phyloP scores from a whole-genome alignment of 2,888 invertebrate genomes.

The Diloba caeruleocephala region DNA sequence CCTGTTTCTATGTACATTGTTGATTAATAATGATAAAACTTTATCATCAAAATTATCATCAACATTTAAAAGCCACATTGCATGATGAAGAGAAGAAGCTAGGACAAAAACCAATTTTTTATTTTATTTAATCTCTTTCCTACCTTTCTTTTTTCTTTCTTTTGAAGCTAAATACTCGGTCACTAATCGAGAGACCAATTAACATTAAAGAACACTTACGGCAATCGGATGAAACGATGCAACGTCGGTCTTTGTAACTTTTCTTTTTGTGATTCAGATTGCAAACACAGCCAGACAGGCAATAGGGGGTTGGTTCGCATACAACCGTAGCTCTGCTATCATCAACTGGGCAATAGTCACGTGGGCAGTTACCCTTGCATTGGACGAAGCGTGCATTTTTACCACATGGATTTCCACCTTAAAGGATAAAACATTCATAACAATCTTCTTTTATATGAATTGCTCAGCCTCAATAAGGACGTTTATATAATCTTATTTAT shows the following conservation, averaged over 20 bases:
- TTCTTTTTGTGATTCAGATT: conserved; percentile 21
- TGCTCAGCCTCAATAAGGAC: too few relatives aligned
- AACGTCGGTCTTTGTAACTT: conserved; percentile 36
- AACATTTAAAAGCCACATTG: too few relatives aligned
- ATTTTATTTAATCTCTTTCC: too few relatives aligned
- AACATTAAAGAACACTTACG: conserved; percentile 13
- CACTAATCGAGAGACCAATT: too few relatives aligned
- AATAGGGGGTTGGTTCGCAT: conserved; percentile 52
- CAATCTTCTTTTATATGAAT: neutral
- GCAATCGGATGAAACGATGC: conserved; percentile 40
- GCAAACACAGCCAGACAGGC: conserved; percentile 51
- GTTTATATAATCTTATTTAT: too few relatives aligned
- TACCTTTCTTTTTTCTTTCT: too few relatives aligned
- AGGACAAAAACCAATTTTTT: too few relatives aligned
- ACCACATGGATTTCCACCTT: conserved; percentile 65
- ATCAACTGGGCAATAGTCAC: conserved; percentile 59
- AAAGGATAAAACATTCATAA: conserved; percentile 8
- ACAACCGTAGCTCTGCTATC: conserved; percentile 47
- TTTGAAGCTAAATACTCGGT: too few relatives aligned
- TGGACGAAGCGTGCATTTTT: conserved; percentile 47
- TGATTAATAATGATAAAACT: too few relatives aligned
- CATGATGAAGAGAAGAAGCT: too few relatives aligned
- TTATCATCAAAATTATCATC: too few relatives aligned
- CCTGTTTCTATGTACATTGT: too few relatives aligned
- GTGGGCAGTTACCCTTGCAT: conserved; percentile 51